Conservation (phyloP, 2,797 vertebrate genomes). For the Spinibarbus caldwelli region DNA sequence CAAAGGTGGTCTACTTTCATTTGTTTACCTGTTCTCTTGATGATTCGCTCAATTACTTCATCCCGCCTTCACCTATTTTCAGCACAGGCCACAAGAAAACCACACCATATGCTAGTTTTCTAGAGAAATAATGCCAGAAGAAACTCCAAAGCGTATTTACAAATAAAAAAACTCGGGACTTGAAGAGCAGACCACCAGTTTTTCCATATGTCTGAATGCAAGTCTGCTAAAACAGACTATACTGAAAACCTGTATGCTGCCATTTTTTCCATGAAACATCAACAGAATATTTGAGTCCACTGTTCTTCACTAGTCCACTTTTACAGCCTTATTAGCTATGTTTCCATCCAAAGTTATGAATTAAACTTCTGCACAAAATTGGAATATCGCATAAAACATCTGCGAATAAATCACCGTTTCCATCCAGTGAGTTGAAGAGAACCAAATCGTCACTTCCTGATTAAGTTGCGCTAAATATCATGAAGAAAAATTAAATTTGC, state of each 20-base stretch:
- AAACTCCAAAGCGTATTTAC: neutral
- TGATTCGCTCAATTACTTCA: neutral
- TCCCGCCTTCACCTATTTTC: conserved; percentile 9
- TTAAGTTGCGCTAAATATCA: no score
- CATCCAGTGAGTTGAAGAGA: no score
- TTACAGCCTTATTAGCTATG: no score
- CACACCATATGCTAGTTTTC: conserved; percentile 9
- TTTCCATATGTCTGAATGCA: neutral
- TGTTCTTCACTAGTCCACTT: no score
- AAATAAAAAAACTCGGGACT: neutral
- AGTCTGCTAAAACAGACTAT: neutral
- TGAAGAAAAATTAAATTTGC: no score
- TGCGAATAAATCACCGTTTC: no score
- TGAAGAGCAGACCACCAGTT: neutral
- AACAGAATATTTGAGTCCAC: neutral
- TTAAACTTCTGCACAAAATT: no score
- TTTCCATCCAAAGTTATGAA: no score
- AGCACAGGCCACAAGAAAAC: neutral
- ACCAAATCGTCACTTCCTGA: no score
- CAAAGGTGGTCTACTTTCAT: conserved; percentile 28
- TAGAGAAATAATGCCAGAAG: neutral
- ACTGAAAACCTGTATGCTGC: neutral
- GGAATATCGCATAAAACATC: no score
- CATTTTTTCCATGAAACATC: neutral
- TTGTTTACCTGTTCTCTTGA: conserved; percentile 22